Conservation (phyloP, 2,797 vertebrate genomes). For the Silurus lanzhouensis region DNA sequence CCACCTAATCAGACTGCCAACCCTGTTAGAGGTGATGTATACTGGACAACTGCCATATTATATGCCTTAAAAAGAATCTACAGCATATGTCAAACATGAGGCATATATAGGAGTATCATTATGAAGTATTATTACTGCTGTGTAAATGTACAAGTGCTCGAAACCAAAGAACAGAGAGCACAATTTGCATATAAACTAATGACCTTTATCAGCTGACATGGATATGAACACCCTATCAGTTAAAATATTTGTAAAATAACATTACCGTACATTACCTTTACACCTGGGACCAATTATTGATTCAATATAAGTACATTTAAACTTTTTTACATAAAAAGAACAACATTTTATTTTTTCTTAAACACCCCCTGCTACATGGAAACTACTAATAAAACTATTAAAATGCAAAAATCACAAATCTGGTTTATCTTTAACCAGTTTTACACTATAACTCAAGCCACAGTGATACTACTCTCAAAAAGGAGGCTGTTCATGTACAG, state of each 20-base stretch:
- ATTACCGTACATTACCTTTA: neutral
- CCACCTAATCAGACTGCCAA: constrained; percentile 40
- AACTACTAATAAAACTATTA: constrained; percentile 16
- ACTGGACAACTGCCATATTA: constrained; percentile 83
- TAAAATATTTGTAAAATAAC: constrained; percentile 1
- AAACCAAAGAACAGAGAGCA: constrained; percentile 58
- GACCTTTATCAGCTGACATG: constrained; percentile 59
- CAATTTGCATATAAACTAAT: constrained; percentile 76
- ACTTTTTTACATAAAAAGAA: neutral
- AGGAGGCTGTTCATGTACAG: neutral
- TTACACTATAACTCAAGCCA: neutral
- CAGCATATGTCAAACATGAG: constrained; percentile 70
- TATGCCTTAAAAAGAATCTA: constrained; percentile 63
- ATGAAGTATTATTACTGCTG: constrained; percentile 77
- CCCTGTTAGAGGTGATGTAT: constrained; percentile 78
- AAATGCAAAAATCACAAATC: neutral
- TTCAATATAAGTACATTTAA: neutral
- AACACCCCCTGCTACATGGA: neutral
- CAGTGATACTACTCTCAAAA: neutral
- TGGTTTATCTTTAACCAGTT: neutral
- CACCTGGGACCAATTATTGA: neutral
- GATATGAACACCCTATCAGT: constrained; percentile 59
- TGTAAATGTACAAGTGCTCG: constrained; percentile 75
- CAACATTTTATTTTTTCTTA: neutral
- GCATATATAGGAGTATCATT: constrained; percentile 79